Base-by-base conservation (phyloP, 37 sponge, comb jelly and placozoan genomes). In the Halisarca cf. caerulea region DNA sequence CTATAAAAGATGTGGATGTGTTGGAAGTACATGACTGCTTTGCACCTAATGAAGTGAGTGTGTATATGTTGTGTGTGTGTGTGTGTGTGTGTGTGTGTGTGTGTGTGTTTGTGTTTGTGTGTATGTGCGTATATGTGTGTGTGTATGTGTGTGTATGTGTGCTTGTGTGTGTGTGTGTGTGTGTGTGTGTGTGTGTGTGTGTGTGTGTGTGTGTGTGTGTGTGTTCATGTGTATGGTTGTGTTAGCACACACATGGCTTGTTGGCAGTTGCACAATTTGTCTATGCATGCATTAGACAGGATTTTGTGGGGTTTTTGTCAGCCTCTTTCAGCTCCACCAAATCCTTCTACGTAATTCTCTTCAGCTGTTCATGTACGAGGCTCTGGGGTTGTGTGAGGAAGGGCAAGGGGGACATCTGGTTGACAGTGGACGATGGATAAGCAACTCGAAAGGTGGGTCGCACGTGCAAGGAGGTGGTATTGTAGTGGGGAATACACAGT, bases 1-100 rank as follows among this genome's bases (percentile, higher is more conserved):
- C 70, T 33, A 61, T 82, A 1, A 8, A 37, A 18, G 93, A 92
- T 58, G 87, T 92, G 2, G 88, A 92, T 37, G 75, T 92, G 24
- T 14, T 92, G n/a, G 93, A 92, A 43, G 62, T 92, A 0, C 93
- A 92, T 55, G 93, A 92, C 84, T 92, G 93, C 81, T 92, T 92
- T 77, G 71, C 93, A 45, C 87, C 89, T 37, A 90, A 90, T 83
- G 93, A 92, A 77, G 87, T 92, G 28, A 4, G 80, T 59, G 0
- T 71, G 24, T 18, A 27, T 20, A 74, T 74, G 42, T 6, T 47
- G 51, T 11, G 11, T 47, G 51, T 47, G 51, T 47, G 51, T 47
- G 51, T 47, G 51, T 47, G 51, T 47, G 51, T 47, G 51, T 47
- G 51, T 47, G 51, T 47, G 51, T 47, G 51, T 47, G 51, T 47